A percentile compares a stretch with the other conserved stretches of the same genome.
These are phyloP conservation scores for Sorex araneus DNA, from an alignment of 2,113 vertebrate genomes.

Conservation along the genomic window DNA sequence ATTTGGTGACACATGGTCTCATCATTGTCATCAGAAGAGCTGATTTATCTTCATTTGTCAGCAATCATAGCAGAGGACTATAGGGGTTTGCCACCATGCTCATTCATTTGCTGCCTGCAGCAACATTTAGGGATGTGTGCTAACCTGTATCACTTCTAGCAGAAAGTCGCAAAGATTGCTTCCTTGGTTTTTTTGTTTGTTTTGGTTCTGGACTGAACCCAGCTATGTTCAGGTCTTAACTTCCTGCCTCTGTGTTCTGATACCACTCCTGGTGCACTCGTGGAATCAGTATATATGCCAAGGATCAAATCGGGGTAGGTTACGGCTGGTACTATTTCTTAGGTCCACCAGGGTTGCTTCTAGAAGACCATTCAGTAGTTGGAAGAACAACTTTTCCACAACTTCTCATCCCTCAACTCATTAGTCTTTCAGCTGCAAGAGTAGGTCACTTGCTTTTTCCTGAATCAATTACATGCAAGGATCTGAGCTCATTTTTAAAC, in stretches of 20 bases:
- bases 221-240: no score
- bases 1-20: not conserved
- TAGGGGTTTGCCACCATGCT: not conserved
- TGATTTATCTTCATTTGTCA: not conserved
- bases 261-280: no score
- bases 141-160: not conserved
- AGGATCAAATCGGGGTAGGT: no score
- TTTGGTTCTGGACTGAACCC: no score
- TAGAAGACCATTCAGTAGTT: conserved; percentile 16
- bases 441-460: conserved; percentile 6
- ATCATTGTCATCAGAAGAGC: not conserved
- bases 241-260: no score
- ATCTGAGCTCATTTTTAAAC: not conserved
- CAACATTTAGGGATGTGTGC: not conserved
- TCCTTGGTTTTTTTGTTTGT: not conserved
- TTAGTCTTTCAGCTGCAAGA: not conserved
- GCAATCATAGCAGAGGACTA: not conserved
- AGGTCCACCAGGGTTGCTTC: not conserved
- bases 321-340: no score
- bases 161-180: conserved; percentile 20
- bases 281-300: no score
- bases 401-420: conserved; percentile 30
- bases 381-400: conserved; percentile 3
- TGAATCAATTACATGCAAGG: not conserved
- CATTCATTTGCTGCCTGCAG: not conserved